Evolutionary conservation across 1,140 invertebrate genomes (phyloP).

Genomic region (Neodiprion pinetum): DNA sequence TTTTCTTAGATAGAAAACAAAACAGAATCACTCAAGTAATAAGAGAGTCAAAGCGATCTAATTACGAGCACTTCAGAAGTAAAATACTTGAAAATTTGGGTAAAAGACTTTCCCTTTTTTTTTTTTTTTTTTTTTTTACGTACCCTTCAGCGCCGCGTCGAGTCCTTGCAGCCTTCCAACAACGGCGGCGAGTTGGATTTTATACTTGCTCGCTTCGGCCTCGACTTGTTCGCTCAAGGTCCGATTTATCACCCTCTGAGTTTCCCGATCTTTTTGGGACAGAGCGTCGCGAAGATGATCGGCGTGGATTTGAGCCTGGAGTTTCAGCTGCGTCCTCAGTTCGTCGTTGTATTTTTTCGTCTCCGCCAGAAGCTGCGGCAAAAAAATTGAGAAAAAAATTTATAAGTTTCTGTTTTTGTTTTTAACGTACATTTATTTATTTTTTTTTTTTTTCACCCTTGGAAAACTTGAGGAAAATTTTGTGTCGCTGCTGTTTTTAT

Average conservation of each 20-base stretch:
- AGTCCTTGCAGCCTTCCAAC: conserved; percentile 87
- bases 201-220: conserved; percentile 73
- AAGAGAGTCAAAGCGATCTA: too few relatives aligned
- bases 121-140: conserved; percentile 39
- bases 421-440: too few relatives aligned
- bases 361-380: conserved; percentile 67
- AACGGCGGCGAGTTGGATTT: conserved; percentile 80
- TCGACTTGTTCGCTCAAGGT: conserved; percentile 76
- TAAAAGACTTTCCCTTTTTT: too few relatives aligned
- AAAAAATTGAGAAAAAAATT: neutral
- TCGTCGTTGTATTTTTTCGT: conserved; percentile 75
- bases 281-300: conserved; percentile 83
- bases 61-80: too few relatives aligned
- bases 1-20: too few relatives aligned
- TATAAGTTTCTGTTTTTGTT: too few relatives aligned
- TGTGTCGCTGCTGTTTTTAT: too few relatives aligned
- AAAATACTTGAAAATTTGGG: too few relatives aligned
- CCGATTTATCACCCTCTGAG: conserved; percentile 69
- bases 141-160: conserved; percentile 85
- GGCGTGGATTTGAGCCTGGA: conserved; percentile 82
- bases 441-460: too few relatives aligned
- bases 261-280: conserved; percentile 73
- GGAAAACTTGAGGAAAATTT: too few relatives aligned
- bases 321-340: conserved; percentile 76
- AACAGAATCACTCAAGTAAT: too few relatives aligned